Evolutionary conservation across 2,888 invertebrate genomes (phyloP).

Genomic region (Archips xylosteana): DNA sequence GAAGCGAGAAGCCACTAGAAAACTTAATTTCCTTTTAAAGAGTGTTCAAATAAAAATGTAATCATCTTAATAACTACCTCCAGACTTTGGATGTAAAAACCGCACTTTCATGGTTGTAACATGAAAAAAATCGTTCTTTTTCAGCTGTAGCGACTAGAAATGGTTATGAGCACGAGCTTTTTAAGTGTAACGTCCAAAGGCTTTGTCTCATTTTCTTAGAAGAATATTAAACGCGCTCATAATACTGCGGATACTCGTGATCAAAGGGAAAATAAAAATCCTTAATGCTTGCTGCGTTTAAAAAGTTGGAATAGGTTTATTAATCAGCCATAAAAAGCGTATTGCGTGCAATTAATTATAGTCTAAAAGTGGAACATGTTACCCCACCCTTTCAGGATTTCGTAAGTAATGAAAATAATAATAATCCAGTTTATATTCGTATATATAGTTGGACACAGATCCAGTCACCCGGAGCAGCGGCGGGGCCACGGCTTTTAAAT

Average conservation of each 20-base stretch:
- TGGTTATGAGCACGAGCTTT: constrained; percentile 6
- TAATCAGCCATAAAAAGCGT: constrained; percentile 19
- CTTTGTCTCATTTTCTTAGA: constrained; percentile 22
- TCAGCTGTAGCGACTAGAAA: constrained; percentile 16
- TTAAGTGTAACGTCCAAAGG: constrained; percentile 11
- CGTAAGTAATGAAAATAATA: constrained; percentile 8
- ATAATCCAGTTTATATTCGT: not conserved
- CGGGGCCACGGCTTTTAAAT: not conserved
- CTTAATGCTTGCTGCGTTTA: not conserved
- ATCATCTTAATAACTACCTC: not conserved
- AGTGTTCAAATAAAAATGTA: constrained; percentile 13
- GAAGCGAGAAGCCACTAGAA: constrained; percentile 2
- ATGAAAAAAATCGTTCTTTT: constrained; percentile 11
- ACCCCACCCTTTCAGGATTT: constrained; percentile 1
- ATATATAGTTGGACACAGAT: not conserved
- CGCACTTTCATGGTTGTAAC: constrained; percentile 1
- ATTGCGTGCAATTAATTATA: constrained; percentile 11
- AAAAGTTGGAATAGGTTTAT: constrained; percentile 18
- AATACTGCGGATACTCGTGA: constrained; percentile 12
- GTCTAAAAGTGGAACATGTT: constrained; percentile 4
- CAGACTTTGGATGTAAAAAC: constrained; percentile 1
- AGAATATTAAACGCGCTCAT: constrained; percentile 21
- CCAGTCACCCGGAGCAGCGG: not conserved
- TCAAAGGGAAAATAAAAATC: constrained; percentile 24
- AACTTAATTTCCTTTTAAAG: constrained; percentile 5